Conservation (phyloP, 2,797 vertebrate genomes). For the Acanthurus tractus region DNA sequence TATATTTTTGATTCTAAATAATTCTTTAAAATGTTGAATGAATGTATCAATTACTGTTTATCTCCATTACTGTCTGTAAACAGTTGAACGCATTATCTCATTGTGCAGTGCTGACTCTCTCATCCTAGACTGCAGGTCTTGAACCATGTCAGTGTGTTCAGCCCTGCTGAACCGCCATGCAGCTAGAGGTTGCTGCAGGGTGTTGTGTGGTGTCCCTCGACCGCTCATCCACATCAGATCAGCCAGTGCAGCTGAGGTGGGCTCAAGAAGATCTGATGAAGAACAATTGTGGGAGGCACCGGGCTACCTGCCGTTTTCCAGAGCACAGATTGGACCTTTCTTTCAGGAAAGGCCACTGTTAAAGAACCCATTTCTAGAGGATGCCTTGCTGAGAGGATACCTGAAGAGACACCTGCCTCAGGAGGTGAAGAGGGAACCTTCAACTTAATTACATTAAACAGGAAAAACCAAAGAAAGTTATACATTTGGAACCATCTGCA, state of each 20-base stretch:
- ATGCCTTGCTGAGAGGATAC: conserved; percentile 86
- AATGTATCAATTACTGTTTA: neutral
- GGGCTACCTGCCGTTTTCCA: conserved; percentile 58
- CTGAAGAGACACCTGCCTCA: conserved; percentile 83
- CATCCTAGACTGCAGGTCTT: conserved; percentile 15
- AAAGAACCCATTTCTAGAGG: conserved; percentile 87
- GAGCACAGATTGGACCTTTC: conserved; percentile 78
- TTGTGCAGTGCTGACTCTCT: neutral
- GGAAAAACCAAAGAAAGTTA: neutral
- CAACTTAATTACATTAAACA: neutral
- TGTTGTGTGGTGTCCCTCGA: conserved; percentile 7
- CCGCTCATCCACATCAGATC: conserved; percentile 50
- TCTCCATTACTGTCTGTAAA: neutral
- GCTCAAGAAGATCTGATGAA: conserved; percentile 45
- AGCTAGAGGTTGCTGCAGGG: conserved; percentile 32
- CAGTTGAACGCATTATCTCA: neutral
- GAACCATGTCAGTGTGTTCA: conserved; percentile 58
- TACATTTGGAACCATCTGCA: too few species aligned
- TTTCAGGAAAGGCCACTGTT: conserved; percentile 84
- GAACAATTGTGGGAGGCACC: conserved; percentile 55
- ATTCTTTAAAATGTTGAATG: neutral
- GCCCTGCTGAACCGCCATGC: conserved; percentile 25
- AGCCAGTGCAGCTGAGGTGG: conserved; percentile 43
- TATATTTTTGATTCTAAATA: neutral
- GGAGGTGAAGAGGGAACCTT: conserved; percentile 76